Evolutionary conservation across 2,888 invertebrate genomes (phyloP).

Genomic region (Latrodectus hesperus): DNA sequence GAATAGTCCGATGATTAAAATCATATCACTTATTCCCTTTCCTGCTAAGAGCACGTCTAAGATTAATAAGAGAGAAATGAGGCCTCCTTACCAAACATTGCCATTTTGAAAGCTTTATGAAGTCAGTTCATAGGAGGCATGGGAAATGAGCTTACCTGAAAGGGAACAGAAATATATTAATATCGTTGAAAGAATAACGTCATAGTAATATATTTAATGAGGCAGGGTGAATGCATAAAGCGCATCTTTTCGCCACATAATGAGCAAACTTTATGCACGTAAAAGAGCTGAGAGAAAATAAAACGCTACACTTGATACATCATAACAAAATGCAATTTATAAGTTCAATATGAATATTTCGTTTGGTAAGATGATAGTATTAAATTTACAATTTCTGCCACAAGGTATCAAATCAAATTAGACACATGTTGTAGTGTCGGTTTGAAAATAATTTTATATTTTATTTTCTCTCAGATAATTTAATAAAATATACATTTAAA

Average conservation of each 20-base stretch:
- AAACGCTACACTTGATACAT: no score
- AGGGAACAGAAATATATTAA: not conserved
- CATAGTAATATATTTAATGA: not conserved
- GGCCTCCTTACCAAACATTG: not conserved
- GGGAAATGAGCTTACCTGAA: not conserved
- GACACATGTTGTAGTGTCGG: no score
- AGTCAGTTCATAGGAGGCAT: not conserved
- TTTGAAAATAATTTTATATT: no score
- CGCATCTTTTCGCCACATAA: conserved; percentile 4
- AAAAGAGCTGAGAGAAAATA: no score
- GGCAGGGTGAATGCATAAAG: not conserved
- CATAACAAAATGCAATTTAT: no score
- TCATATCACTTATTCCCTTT: conserved; percentile 3
- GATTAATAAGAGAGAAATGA: not conserved
- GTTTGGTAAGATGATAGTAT: no score
- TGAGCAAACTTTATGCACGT: not conserved
- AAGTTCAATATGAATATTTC: no score
- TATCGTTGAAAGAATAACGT: not conserved
- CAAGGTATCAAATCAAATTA: no score
- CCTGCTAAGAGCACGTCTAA: not conserved
- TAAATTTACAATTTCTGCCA: no score
- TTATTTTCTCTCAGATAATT: no score
- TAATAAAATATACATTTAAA: no score
- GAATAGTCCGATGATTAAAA: conserved; percentile 3
- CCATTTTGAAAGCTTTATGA: not conserved